Evolutionary conservation across 1,140 invertebrate genomes (phyloP).

Genomic region (Orchestia grillus): DNA sequence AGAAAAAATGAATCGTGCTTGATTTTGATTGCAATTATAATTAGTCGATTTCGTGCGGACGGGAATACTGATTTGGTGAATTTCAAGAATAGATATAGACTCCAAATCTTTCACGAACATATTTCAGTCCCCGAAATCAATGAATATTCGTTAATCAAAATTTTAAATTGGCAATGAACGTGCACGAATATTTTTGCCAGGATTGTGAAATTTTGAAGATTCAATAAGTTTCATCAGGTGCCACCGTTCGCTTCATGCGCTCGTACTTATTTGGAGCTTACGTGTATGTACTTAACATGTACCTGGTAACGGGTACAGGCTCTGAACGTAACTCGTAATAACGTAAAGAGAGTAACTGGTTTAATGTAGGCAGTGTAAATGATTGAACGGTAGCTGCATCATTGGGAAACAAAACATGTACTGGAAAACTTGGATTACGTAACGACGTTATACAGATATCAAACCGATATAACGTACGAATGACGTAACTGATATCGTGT

Average conservation of each 20-base stretch:
- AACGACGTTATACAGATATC: too few relatives aligned
- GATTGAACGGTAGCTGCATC: not conserved
- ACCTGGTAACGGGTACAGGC: too few relatives aligned
- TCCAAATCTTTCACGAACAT: not conserved
- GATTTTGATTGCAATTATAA: not conserved
- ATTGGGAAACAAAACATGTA: too few relatives aligned
- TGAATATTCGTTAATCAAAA: not conserved
- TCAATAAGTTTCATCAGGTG: too few relatives aligned
- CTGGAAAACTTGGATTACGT: too few relatives aligned
- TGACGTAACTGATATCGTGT: not conserved
- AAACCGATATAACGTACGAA: not conserved
- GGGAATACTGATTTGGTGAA: not conserved
- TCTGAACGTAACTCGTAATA: not conserved
- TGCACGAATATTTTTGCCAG: not conserved
- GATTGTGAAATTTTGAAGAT: too few relatives aligned
- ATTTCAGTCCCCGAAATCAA: not conserved
- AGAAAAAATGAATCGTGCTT: not conserved
- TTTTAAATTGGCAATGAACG: not conserved
- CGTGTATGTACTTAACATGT: too few relatives aligned
- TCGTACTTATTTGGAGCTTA: too few relatives aligned
- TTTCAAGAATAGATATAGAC: not conserved
- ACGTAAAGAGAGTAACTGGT: not conserved
- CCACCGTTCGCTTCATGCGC: too few relatives aligned
- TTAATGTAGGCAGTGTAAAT: not conserved
- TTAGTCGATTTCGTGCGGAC: not conserved